A percentile compares a stretch with the other conserved stretches of the same genome.
These are phyloP conservation scores for Cydia splendana DNA, from an alignment of 1,140 invertebrate genomes.

Conservation along the genomic window DNA sequence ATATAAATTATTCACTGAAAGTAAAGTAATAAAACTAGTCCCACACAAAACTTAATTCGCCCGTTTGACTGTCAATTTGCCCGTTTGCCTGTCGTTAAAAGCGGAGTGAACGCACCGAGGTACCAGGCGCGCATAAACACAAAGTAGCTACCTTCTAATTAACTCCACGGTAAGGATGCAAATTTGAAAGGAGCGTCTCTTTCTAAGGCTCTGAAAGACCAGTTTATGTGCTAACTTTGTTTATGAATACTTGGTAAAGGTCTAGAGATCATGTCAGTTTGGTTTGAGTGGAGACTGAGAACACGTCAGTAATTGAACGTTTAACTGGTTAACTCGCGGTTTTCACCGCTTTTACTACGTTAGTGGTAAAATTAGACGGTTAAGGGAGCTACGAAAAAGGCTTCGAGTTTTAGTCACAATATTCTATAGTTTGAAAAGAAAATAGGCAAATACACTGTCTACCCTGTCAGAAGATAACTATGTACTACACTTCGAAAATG, in stretches of 20 bases:
- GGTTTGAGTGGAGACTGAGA: not conserved
- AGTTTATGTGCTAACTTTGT: not conserved
- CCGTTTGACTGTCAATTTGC: slow-evolving; percentile 13
- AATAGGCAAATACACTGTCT: not conserved
- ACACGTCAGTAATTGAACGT: slow-evolving; percentile 50
- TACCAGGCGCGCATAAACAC: slow-evolving; percentile 48
- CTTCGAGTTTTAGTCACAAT: not conserved
- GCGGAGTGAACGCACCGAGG: not conserved
- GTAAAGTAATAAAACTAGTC: too few species aligned
- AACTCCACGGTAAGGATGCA: slow-evolving; percentile 47
- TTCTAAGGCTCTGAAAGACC: not conserved
- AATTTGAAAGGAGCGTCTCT: slow-evolving; percentile 48
- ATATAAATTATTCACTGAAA: too few species aligned
- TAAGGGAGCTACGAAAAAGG: slow-evolving; percentile 31
- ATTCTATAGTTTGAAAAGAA: not conserved
- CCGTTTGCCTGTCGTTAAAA: not conserved
- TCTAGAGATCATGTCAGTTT: not conserved
- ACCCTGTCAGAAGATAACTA: too few species aligned
- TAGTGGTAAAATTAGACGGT: slow-evolving; percentile 45
- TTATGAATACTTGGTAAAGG: not conserved
- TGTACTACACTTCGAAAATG: too few species aligned
- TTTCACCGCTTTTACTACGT: slow-evolving; percentile 43
- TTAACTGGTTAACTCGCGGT: slow-evolving; percentile 41
- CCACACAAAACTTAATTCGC: not conserved
- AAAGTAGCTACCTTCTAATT: slow-evolving; percentile 49